phyloP scores from a whole-genome alignment of 2,888 invertebrate genomes.

The Platycheirus albimanus region DNA sequence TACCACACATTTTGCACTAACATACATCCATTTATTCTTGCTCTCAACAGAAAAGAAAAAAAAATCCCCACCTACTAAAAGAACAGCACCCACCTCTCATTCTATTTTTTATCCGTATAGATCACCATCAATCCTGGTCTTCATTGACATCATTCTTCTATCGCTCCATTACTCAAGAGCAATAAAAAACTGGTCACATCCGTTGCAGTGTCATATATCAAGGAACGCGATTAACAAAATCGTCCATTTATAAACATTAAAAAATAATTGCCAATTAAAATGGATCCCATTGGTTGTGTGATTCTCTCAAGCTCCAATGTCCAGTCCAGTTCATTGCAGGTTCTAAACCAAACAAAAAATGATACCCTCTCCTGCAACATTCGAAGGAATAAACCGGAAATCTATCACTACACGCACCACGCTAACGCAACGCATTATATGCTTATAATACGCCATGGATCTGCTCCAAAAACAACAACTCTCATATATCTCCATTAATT shows the following conservation, averaged over 20 bases:
- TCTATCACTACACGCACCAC: slow-evolving; percentile 63
- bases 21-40: too few species aligned
- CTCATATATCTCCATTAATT: slow-evolving; percentile 72
- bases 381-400: slow-evolving; percentile 54
- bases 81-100: slow-evolving; percentile 2
- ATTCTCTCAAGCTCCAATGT: slow-evolving; percentile 23
- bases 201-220: slow-evolving; percentile 66
- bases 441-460: slow-evolving; percentile 51
- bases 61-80: neutral
- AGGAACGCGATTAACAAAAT: slow-evolving; percentile 70
- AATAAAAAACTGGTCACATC: slow-evolving; percentile 70
- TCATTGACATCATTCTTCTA: slow-evolving; percentile 64
- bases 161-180: slow-evolving; percentile 67
- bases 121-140: slow-evolving; percentile 54
- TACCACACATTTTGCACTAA: too few species aligned
- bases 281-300: slow-evolving; percentile 63
- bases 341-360: slow-evolving; percentile 2
- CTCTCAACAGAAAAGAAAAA: too few species aligned
- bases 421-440: slow-evolving; percentile 70
- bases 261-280: slow-evolving; percentile 75
- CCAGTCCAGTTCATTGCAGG: neutral
- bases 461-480: slow-evolving; percentile 48
- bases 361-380: slow-evolving; percentile 15
- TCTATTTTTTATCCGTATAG: slow-evolving; percentile 11
- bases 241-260: slow-evolving; percentile 74